Conservation (phyloP, 2,113 vertebrate genomes). For the Pedionomus torquatus region DNA sequence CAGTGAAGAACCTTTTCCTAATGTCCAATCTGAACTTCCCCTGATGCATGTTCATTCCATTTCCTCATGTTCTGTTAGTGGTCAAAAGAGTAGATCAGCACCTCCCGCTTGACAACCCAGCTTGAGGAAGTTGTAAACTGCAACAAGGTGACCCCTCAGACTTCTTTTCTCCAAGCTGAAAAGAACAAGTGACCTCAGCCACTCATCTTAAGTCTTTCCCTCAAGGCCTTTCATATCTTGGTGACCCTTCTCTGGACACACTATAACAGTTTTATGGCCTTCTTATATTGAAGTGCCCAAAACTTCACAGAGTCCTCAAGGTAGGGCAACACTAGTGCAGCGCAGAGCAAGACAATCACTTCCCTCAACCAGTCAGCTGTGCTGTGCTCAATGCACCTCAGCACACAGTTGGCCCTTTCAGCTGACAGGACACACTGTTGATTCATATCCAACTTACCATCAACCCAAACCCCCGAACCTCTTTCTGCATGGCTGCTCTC, state of each 20-base stretch:
- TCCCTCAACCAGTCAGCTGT: rapidly evolving
- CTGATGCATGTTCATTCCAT: not conserved
- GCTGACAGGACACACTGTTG: not conserved
- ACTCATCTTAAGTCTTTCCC: not conserved
- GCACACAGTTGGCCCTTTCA: rapidly evolving
- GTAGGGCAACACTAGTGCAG: rapidly evolving
- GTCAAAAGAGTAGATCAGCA: not conserved
- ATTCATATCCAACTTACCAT: not conserved
- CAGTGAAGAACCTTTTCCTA: not conserved
- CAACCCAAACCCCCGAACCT: not conserved
- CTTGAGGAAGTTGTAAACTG: not conserved
- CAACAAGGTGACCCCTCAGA: not conserved
- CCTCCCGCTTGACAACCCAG: rapidly evolving
- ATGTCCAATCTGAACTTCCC: not conserved
- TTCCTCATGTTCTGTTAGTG: not conserved
- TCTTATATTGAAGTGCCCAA: not conserved
- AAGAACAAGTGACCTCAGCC: not conserved
- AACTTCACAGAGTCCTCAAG: not conserved
- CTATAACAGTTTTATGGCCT: not conserved
- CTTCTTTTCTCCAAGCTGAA: not conserved
- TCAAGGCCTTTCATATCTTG: not conserved
- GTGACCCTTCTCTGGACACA: not conserved
- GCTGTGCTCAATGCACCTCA: not conserved
- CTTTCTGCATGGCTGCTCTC: not conserved
- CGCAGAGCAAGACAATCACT: rapidly evolving